phyloP scores from a whole-genome alignment of 2,888 invertebrate species.

The Leptinotarsa juncta region DNA sequence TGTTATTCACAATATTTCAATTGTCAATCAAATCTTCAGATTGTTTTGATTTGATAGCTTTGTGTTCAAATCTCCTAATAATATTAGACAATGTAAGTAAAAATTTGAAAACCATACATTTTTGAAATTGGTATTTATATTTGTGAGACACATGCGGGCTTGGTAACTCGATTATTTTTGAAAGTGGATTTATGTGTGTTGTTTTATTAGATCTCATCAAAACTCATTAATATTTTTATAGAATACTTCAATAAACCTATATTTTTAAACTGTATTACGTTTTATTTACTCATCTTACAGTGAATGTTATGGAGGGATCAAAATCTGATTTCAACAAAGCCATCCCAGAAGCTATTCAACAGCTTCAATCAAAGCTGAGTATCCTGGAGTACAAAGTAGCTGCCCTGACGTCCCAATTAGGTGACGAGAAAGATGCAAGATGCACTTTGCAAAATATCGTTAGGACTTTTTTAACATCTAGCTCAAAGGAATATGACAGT shows the following conservation, averaged over 20 bases:
- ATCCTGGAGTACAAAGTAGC: constrained; percentile 62
- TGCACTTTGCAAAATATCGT: constrained; percentile 55
- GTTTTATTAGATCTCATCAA: constrained; percentile 4
- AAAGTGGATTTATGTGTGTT: not conserved
- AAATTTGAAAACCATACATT: too few species aligned
- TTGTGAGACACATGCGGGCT: not conserved
- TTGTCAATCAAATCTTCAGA: too few species aligned
- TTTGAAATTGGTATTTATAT: not conserved
- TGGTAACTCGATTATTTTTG: not conserved
- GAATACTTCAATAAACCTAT: constrained; percentile 22
- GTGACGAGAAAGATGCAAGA: constrained; percentile 62
- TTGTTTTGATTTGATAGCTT: too few species aligned
- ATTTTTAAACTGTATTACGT: too few species aligned
- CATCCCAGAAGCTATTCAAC: constrained; percentile 52
- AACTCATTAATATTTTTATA: constrained; percentile 20
- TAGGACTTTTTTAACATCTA: constrained; percentile 55
- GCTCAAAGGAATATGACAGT: constrained; percentile 59
- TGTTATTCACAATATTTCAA: too few species aligned
- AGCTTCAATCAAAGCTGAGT: constrained; percentile 57
- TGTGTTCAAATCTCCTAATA: too few species aligned
- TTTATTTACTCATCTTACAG: constrained; percentile 46
- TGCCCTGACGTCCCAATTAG: constrained; percentile 59
- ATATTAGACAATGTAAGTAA: too few species aligned
- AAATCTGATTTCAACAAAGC: constrained; percentile 55
- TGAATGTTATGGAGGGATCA: constrained; percentile 53